phyloP scores from a whole-genome alignment of 2,113 vertebrate genomes.

The Rafetus swinhoei region DNA sequence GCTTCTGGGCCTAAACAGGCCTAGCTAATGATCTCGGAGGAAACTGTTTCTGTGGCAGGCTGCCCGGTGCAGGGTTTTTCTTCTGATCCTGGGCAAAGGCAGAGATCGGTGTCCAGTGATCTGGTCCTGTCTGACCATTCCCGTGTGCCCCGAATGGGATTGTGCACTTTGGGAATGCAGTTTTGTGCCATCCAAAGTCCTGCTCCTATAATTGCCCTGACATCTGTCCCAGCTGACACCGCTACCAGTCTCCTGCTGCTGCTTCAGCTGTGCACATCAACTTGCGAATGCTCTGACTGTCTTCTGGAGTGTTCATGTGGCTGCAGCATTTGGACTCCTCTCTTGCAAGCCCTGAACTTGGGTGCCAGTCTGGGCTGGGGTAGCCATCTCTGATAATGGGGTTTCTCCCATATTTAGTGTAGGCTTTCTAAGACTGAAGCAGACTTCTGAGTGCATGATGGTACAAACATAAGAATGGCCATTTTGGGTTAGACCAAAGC shows the following conservation, averaged over 20 bases:
- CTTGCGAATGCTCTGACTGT: neutral
- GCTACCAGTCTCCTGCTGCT: neutral
- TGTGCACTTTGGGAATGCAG: neutral
- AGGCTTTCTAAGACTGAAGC: neutral
- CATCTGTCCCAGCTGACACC: neutral
- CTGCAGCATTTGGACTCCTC: neutral
- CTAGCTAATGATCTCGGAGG: neutral
- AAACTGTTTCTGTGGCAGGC: neutral
- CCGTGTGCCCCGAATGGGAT: neutral
- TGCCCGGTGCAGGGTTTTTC: neutral
- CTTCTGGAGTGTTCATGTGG: neutral
- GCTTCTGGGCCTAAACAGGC: neutral
- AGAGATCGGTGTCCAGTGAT: neutral
- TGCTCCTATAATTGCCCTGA: neutral
- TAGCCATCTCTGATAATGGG: neutral
- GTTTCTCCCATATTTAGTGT: neutral
- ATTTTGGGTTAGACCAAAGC: too few species aligned
- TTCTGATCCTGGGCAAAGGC: neutral
- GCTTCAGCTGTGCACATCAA: neutral
- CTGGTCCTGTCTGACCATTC: neutral
- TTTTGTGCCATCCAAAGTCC: neutral
- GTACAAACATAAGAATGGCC: too few species aligned
- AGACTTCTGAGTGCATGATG: neutral
- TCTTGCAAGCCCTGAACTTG: neutral
- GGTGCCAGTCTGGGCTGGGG: neutral